Percentiles rank a stretch among this genome's conserved stretches.
Conservation (phyloP, 1,140 invertebrate genomes). For the Microplitis demolitor region DNA sequence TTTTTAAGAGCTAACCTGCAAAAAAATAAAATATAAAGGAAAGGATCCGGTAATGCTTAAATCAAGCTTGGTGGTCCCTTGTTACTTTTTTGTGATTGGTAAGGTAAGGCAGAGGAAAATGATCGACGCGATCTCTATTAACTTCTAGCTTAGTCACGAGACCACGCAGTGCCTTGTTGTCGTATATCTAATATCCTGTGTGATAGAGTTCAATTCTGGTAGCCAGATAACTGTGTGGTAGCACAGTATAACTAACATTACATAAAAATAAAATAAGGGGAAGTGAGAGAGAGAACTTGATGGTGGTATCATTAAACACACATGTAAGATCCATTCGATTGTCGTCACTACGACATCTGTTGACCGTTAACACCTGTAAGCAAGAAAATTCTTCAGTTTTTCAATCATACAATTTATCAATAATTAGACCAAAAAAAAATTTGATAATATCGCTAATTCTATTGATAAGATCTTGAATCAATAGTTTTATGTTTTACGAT, state of each 20-base stretch:
- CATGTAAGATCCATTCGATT: constrained; percentile 45
- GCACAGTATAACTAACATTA: background rate
- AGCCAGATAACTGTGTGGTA: constrained; percentile 17
- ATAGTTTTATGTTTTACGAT: too few relatives aligned
- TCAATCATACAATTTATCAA: background rate
- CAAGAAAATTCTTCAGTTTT: background rate
- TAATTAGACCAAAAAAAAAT: too few relatives aligned
- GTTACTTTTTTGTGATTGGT: background rate
- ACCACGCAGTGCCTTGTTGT: constrained; percentile 19
- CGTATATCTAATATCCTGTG: constrained; percentile 10
- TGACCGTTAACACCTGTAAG: constrained; percentile 36
- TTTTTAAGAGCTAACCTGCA: background rate
- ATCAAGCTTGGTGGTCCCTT: background rate
- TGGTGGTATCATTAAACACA: constrained; percentile 41
- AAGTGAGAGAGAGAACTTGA: constrained; percentile 18
- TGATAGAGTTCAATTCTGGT: constrained; percentile 46
- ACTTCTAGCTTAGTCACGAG: constrained; percentile 39
- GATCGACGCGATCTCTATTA: constrained; percentile 55
- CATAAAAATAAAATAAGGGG: background rate
- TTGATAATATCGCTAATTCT: too few relatives aligned
- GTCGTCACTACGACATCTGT: constrained; percentile 41
- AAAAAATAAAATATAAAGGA: background rate
- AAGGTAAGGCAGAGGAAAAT: constrained; percentile 24
- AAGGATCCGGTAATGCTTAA: background rate
- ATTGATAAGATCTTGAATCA: too few relatives aligned